Evolutionary conservation across 2,888 invertebrate genomes (phyloP), one percentile per base, ranked within the genome.

Genomic region (Pristionchus arcanus): DNA sequence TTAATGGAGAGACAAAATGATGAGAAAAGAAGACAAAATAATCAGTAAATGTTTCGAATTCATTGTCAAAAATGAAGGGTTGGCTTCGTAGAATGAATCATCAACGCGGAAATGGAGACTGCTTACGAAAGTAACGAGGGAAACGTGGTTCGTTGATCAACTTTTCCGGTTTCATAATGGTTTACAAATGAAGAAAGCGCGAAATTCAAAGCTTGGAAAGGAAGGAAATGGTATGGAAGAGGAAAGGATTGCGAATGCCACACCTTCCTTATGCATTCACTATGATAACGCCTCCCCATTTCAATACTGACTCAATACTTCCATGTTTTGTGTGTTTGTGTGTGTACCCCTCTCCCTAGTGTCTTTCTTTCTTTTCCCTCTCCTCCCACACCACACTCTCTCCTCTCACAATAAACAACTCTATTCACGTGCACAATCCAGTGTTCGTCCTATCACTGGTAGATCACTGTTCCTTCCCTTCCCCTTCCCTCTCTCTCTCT

Each of bases 381-480:
- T 42, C 53, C 74, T 63, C 85, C n/a, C 34, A 42, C 66, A 21
- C 49, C 59, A 3, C 84, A 21, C 74, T 85, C 84, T 59, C 84
- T 34, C 59, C 31, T 11, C 59, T 85, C 59, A 59, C 84, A 53
- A 49, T 25, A 49, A 49, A 49, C 42, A 49, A 7, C 42, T 19
- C 84, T 19, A 31, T 85, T 85, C 84, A 85, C 84, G 84, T 87
- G 68, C 42, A 37, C 31, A 71, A 25, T 77, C 77, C 42, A 13
- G 21, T 59, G 34, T 68, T 13, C 16, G 68, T 55, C 42, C 63
- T 63, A 19, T 31, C 87, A n/a, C 71, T 16, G 68, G 77, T 74
- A 88, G 74, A 88, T 88, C 74, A 88, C n/a, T 55, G n/a, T 85
- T 19, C 42, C 34, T 16, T 85, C 59, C 42, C 71, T 53, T 63